A percentile compares a stretch with the other conserved stretches of the same genome.
These are phyloP conservation scores for Pristionchus maxplancki DNA, from an alignment of 2,888 invertebrate genomes.

Conservation along the genomic window DNA sequence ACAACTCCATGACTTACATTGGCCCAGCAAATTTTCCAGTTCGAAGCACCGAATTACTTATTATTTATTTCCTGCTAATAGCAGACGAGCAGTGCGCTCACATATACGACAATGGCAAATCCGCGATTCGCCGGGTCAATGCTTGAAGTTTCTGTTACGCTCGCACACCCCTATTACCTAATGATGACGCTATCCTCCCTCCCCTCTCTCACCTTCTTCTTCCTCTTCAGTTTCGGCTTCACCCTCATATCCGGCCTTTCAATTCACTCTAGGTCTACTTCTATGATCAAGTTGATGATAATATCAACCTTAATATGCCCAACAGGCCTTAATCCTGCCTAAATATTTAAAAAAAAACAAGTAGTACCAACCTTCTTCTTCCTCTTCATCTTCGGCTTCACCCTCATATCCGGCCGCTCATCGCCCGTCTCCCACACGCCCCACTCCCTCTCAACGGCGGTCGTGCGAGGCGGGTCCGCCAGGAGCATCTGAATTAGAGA, in stretches of 20 bases:
- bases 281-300: no score
- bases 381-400: neutral
- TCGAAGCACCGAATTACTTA: no score
- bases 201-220: neutral
- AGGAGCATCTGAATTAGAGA: neutral
- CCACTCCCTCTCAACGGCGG: neutral
- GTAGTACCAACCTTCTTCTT: neutral
- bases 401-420: slow-evolving; percentile 47
- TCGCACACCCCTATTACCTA: neutral
- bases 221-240: neutral
- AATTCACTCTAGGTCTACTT: no score
- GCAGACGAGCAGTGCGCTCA: neutral
- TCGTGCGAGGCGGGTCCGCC: neutral
- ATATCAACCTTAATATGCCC: no score
- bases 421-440: slow-evolving; percentile 7
- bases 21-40: no score
- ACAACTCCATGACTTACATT: no score
- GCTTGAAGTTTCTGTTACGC: no score
- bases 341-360: no score
- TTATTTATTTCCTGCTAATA: no score
- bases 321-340: no score
- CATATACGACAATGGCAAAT: neutral
- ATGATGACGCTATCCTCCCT: neutral
- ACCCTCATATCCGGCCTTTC: slow-evolving; percentile 48
- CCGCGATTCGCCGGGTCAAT: neutral